phyloP scores from a whole-genome alignment of 2,113 vertebrate genomes.

The Tupaia chinensis region DNA sequence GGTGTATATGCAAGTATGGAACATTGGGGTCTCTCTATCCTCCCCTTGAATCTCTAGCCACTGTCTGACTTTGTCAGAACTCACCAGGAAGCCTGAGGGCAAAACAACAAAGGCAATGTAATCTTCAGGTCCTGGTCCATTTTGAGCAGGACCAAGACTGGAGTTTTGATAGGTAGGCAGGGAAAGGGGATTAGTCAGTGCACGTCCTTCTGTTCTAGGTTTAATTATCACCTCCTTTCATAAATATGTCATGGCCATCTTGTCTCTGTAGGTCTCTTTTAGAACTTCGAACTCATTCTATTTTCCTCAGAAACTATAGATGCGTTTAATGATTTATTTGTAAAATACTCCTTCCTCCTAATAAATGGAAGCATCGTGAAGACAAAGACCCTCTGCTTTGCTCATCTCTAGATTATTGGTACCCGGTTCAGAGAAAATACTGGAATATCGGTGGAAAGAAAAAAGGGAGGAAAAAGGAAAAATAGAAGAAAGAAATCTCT shows the following conservation, averaged over 20 bases:
- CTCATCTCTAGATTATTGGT: not conserved
- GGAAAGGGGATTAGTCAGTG: not conserved
- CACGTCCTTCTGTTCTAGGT: not conserved
- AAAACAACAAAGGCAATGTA: accelerated
- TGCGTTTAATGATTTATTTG: not conserved
- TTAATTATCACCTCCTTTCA: not conserved
- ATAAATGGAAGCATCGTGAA: not conserved
- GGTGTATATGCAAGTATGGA: not conserved
- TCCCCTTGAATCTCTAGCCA: not conserved
- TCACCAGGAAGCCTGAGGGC: not conserved
- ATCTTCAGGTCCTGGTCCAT: not conserved
- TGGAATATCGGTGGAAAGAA: not conserved
- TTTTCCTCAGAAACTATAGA: not conserved
- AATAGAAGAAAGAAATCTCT: not conserved
- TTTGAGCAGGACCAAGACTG: accelerated
- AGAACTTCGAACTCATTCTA: not conserved
- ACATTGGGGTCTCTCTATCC: not conserved
- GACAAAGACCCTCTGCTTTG: not conserved
- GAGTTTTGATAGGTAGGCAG: too few relatives aligned
- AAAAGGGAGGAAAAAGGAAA: not conserved
- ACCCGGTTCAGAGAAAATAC: not conserved
- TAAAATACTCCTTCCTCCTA: not conserved
- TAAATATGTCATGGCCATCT: not conserved
- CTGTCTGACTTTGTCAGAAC: not conserved
- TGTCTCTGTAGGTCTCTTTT: not conserved